phyloP scores from a whole-genome alignment of 92 coral and sea anemone species.

The Epizoanthus ramosus region DNA sequence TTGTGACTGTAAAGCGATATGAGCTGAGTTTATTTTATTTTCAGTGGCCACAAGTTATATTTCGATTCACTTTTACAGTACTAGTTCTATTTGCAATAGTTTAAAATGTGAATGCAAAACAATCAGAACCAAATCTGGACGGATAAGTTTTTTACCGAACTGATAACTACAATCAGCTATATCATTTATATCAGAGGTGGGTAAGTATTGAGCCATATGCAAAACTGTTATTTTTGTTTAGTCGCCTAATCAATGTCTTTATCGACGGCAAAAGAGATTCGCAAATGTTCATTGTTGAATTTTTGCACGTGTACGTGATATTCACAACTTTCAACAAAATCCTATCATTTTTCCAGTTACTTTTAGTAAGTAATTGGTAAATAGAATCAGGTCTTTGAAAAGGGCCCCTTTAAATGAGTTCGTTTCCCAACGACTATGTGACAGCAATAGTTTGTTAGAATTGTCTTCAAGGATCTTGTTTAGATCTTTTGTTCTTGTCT shows the following conservation, averaged over 20 bases:
- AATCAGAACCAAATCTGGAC: slow-evolving; percentile 8
- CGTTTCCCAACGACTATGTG: not conserved
- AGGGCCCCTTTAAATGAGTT: not conserved
- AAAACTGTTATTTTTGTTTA: not conserved
- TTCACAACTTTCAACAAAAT: not conserved
- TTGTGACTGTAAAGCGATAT: slow-evolving; percentile 5
- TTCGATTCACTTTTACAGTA: not conserved
- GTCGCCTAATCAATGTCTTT: not conserved
- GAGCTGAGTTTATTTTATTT: not conserved
- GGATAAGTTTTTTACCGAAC: too few species aligned
- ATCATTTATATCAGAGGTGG: not conserved
- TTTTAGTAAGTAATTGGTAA: not conserved
- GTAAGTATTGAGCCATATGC: not conserved
- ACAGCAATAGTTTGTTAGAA: not conserved
- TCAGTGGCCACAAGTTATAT: not conserved
- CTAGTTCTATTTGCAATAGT: not conserved
- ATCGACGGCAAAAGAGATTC: not conserved
- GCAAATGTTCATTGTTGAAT: not conserved
- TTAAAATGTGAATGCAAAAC: not conserved
- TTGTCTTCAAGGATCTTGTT: slow-evolving; percentile 3
- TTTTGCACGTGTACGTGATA: not conserved
- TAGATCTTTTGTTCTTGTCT: slow-evolving; percentile 10
- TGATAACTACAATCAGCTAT: not conserved
- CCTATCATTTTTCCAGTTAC: not conserved
- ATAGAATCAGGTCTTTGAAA: not conserved